A percentile compares a stretch with the other conserved stretches of the same genome.
Evolutionary conservation across 2,888 invertebrate genomes (phyloP).

Genomic region (Cryptops parisi): DNA sequence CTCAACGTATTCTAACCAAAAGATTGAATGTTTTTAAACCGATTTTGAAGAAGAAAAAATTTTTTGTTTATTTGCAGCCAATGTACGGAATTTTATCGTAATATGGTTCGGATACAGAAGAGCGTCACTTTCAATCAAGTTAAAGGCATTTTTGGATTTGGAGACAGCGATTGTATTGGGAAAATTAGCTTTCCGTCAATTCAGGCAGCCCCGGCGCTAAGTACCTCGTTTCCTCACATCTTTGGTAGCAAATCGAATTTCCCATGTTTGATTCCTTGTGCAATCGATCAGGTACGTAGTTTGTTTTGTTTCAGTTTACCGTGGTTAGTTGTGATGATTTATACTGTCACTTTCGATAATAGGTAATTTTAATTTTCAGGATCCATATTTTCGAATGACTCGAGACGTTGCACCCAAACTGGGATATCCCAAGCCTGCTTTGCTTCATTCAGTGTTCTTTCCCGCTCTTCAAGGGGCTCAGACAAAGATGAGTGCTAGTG

Average conservation of each 20-base stretch:
- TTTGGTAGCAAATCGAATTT: slow-evolving; percentile 64
- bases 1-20: too few species aligned
- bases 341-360: too few species aligned
- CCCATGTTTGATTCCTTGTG: slow-evolving; percentile 85
- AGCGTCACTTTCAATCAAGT: slow-evolving; percentile 96
- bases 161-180: slow-evolving; percentile 87
- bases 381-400: slow-evolving; percentile 98
- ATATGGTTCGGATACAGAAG: slow-evolving; percentile 81
- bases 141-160: slow-evolving; percentile 95
- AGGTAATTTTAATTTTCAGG: too few species aligned
- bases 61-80: slow-evolving; percentile 41
- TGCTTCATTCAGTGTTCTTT: slow-evolving; percentile 75
- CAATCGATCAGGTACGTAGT: slow-evolving; percentile 84
- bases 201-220: slow-evolving; percentile 89
- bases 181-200: slow-evolving; percentile 94
- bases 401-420: slow-evolving; percentile 92
- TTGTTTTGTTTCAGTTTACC: too few species aligned
- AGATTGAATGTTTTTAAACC: slow-evolving; percentile 16
- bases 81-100: slow-evolving; percentile 81
- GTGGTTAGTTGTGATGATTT: too few species aligned
- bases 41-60: slow-evolving; percentile 9
- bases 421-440: slow-evolving; percentile 71
- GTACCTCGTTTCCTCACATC: slow-evolving; percentile 77
- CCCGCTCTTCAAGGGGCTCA: slow-evolving; percentile 92
- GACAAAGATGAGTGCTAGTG: slow-evolving; percentile 97